Evolutionary conservation across 2,113 vertebrate genomes (phyloP), one percentile per base, ranked within the genome.

Genomic region (Perognathus longimembris): DNA sequence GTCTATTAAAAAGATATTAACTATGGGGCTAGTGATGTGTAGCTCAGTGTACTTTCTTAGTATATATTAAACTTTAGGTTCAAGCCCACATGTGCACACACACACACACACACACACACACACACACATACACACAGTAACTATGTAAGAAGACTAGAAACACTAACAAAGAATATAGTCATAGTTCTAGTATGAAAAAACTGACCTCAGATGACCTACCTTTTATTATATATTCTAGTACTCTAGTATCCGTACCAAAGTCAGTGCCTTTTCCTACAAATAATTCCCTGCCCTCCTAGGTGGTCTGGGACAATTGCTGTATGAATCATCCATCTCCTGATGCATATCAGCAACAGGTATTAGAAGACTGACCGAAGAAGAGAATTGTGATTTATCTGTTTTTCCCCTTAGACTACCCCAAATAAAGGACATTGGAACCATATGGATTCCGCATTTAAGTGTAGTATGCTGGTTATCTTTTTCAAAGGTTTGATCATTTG

Each of bases 251-350:
- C 69, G 5, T 83, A 74, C 87, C 79, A 77, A 73, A 90, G 71
- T 17, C 36, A 85, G 69, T 67, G n/a, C 64, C 40, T 61, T 20
- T 87, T 69, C 36, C 30, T n/a, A 24, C 15, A 89, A 30, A 38
- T 70, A 26, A 34, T 92, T 74, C 67, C 50, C 50, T 77, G 30
- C 83, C 89, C 36, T 79, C 17, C 36, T 38, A 78, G 86, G 83
- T 94, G 92, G 85, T 92, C 90, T 86, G 88, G 76, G 30, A 84
- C 75, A 63, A 82, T 38, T 57, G 69, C 76, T 82, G 26, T 22
- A 4, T 75, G 90, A 93, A 74, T 93, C 90, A 70, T 75, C 36
- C 4, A 3, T 85, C 42, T 94, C n/a, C 30, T 22, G 18, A 59
- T 90, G 24, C 21, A 15, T 59, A 74, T 45, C 69, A 59, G 76